Base-by-base conservation (phyloP, 2,888 invertebrate genomes). In the Dynastes hyllus region DNA sequence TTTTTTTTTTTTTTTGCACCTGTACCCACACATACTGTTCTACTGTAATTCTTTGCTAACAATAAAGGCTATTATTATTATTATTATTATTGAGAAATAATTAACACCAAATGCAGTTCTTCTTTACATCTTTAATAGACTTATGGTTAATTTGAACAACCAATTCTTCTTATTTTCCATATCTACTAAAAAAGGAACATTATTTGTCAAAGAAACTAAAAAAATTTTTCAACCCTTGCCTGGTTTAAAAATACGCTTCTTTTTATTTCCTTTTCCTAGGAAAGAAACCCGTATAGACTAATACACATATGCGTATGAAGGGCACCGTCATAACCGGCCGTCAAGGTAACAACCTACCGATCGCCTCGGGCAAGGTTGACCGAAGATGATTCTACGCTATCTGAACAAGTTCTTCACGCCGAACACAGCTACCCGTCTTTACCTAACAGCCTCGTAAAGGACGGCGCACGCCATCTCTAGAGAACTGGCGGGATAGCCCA, bases 301-400 rank as follows among this genome's bases (percentile, higher is more conserved):
- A 58, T 58, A 65, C 8, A 37, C 45, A 3, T 45, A 40, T n/a
- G 63, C 27, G 9, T 45, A 45, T 67, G 22, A 67, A 69, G 22
- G 51, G 51, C 51, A 51, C 51, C 51, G 29, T 51, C 69, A 51
- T 27, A 51, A 67, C 40, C 66, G 22, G 22, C 45, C 45, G 45
- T 22, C 58, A 73, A 58, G 73, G 55, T 37, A 73, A 73, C 58
- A 58, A 73, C 37, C 27, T 37, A 73, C 16, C 40, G 9, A 45
- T 37, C 37, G 70, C 73, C 58, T 37, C 16, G 58, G 73, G 73
- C 73, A 73, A 73, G 73, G 73, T 73, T 73, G 73, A 73, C 73
- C 73, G 40, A 32, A 73, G 73, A 73, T 73, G 73, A 73, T 61
- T 73, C 58, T 27, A 73, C 73, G 73, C 29, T 73, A 73, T 73